Evolutionary conservation across 2,797 vertebrate species (phyloP), one percentile per base, ranked within the genome.

Genomic region (Galago senegalensis): DNA sequence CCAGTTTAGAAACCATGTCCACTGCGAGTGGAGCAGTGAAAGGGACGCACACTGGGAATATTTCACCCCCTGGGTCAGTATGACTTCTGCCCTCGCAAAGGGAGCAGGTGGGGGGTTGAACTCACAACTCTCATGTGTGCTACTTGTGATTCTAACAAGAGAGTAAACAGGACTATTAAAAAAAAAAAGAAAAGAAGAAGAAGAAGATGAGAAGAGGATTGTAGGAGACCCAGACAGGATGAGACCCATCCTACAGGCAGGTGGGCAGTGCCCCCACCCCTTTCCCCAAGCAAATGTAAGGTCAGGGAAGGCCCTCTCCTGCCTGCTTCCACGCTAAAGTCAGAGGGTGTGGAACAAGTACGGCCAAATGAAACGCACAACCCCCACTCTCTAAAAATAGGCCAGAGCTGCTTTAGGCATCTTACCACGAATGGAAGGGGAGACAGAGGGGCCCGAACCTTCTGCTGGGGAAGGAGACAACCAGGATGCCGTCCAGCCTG

Each of bases 121-220:
- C 20, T 72, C 65, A 49, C 34, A 67, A 12, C 69, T 1, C 12
- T n/a, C 2, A 25, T 2, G 23, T 77, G 69, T 34, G 58, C 67
- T 65, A n/a, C 40, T 5, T 37, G 72, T 1, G 49, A 29, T 21
- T 31, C 29, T 56, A 56, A 34, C 18, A 63, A 91, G 16, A 91
- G 3, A 46, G 37, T 7, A 21, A 58, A 40, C 31, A 25, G 7
- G 29, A 53, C 27, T 5, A 10, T 69, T 25, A 49, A 34, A 8
- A 12, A 4, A 70, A 63, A 49, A 3, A 49, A 0, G 0, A 84
- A 73, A 12, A 4, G 65, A 63, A 49, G 3, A 49, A 0, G 0
- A 84, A 73, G 87, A 70, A 88, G n/a, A 27, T 17, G n/a, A 69
- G 25, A 49, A 58, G 43, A 58, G 10, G 65, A 43, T 11, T 67